These are phyloP conservation scores for Drosophila dives DNA, from an alignment of 2,888 invertebrate genomes.

Conservation along the genomic window DNA sequence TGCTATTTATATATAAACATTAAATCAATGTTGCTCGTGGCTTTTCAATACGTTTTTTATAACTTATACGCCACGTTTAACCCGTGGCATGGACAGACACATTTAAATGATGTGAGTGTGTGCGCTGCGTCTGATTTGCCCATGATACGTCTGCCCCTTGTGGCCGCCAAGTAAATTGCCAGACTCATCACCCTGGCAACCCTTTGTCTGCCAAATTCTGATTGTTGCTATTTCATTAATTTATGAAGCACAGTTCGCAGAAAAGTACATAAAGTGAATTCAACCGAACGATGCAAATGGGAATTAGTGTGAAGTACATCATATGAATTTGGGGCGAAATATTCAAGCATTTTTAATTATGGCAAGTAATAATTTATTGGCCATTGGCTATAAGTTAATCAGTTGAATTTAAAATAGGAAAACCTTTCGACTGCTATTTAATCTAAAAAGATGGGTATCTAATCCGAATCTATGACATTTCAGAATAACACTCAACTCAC, in stretches of 20 bases:
- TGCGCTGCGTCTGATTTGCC: constrained; percentile 40
- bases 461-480: not conserved
- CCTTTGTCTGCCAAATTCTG: constrained; percentile 52
- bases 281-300: constrained; percentile 17
- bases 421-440: not conserved
- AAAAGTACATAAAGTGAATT: constrained; percentile 14
- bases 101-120: constrained; percentile 8
- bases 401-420: not conserved
- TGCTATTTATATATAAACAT: constrained; percentile 47
- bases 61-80: constrained; percentile 70
- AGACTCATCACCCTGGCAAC: constrained; percentile 26
- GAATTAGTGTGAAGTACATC: constrained; percentile 15
- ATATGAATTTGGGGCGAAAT: constrained; percentile 13
- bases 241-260: constrained; percentile 19
- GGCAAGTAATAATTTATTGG: not conserved
- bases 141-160: constrained; percentile 57
- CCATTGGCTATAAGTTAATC: not conserved
- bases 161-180: constrained; percentile 13
- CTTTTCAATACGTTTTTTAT: constrained; percentile 69
- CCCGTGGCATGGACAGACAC: constrained; percentile 31
- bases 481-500: not conserved
- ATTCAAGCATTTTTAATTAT: not conserved
- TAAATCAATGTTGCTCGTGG: constrained; percentile 77
- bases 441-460: not conserved
- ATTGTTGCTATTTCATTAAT: constrained; percentile 8